Percentiles rank a stretch among this genome's conserved stretches.
Conservation (phyloP, 1,140 invertebrate species). For the Drosophila saltans region DNA sequence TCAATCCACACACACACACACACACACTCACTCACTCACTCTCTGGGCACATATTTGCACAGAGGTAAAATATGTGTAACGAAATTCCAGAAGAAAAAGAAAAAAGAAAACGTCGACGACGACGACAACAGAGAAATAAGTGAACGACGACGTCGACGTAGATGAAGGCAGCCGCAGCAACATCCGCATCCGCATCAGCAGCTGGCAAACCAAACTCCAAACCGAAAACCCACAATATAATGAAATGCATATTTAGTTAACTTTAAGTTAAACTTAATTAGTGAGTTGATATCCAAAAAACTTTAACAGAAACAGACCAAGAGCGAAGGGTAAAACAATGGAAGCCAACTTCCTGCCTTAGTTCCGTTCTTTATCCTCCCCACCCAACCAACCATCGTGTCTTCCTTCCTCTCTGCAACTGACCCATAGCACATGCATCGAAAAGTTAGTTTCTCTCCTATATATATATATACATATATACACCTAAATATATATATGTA, state of each 20-base stretch:
- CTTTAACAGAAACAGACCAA: constrained; percentile 1
- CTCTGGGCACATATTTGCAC: constrained; percentile 2
- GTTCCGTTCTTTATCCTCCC: background rate
- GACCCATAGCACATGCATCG: constrained; percentile 13
- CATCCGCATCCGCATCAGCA: constrained; percentile 24
- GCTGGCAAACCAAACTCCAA: constrained; percentile 29
- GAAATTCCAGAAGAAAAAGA: constrained; percentile 23
- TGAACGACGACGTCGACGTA: constrained; percentile 14
- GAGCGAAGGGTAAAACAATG: constrained; percentile 34
- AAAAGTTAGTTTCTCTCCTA: constrained; percentile 10
- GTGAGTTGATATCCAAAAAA: constrained; percentile 51
- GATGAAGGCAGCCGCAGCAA: constrained; percentile 14
- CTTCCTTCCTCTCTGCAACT: background rate
- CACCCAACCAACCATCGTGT: background rate
- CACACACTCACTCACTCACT: background rate
- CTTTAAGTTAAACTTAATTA: constrained; percentile 72
- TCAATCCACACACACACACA: background rate
- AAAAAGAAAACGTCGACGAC: constrained; percentile 6
- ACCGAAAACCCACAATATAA: constrained; percentile 48
- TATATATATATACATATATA: background rate
- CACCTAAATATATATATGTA: background rate
- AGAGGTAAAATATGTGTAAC: constrained; percentile 18
- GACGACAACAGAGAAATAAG: background rate
- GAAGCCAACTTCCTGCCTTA: constrained; percentile 1
- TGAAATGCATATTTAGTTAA: constrained; percentile 76